Base-by-base conservation (phyloP, 2,888 invertebrate genomes). In the Nomada fabriciana region DNA sequence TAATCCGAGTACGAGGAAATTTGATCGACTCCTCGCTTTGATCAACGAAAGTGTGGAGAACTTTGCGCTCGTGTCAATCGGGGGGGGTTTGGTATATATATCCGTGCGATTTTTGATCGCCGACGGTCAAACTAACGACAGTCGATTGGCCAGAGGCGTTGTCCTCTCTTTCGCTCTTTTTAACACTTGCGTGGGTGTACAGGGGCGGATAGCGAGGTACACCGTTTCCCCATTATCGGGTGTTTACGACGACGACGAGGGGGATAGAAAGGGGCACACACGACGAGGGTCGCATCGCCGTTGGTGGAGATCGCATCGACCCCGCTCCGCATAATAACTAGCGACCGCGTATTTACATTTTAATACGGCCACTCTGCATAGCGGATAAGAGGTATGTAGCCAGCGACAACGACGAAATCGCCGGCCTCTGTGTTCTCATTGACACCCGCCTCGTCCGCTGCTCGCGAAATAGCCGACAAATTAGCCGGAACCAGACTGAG, bases 181-280 rank as follows among this genome's bases (percentile, higher is more conserved):
- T 70, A 70, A 23, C 75, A 29, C 52, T 63, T n/a, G 83, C 79
- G 82, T 69, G 80, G 78, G 80, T 76, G 85, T 80, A 84, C 83
- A 81, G 84, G 84, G 80, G 69, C 80, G 85, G 71, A 81, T 86
- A 86, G 87, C 84, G 84, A 84, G 87, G 72, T 88, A 91, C 91
- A 91, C 90, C 91, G 91, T 91, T 91, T 91, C 83, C 85, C 91
- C 91, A 91, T 91, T 91, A 91, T 91, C 89, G 91, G 90, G 89
- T 91, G 91, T 91, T 91, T 91, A 91, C 90, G 91, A 88, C 83
- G 78, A 84, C 81, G 88, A 81, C 74, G 85, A 84, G 82, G 86
- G 78, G 82, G 63, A 68, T n/a, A 67, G 76, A 75, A 79, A 69
- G 83, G 65, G 69, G 73, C 78, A 81, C 85, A 85, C 78, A 84